phyloP scores from a whole-genome alignment of 2,888 invertebrate species.

The Epinotia demarniana region DNA sequence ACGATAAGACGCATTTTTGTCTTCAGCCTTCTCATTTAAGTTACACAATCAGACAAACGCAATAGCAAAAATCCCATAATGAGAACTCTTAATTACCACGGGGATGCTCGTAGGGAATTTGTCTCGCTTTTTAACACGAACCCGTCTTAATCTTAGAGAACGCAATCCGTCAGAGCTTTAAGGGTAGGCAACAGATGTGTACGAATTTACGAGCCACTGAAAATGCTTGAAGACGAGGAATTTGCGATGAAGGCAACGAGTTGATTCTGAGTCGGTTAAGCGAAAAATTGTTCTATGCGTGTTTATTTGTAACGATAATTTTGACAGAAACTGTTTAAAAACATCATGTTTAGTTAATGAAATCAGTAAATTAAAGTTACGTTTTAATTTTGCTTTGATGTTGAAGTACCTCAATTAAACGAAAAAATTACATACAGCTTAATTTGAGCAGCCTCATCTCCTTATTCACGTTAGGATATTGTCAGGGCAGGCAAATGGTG shows the following conservation, averaged over 20 bases:
- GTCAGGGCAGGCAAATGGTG: no score
- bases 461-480: no score
- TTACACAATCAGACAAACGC: slow-evolving; percentile 13
- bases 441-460: no score
- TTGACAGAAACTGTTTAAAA: not conserved
- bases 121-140: slow-evolving; percentile 29
- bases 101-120: slow-evolving; percentile 31
- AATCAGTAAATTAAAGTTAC: not conserved
- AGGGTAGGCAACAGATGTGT: slow-evolving; percentile 38
- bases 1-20: not conserved
- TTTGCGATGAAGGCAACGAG: slow-evolving; percentile 19
- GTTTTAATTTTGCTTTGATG: not conserved
- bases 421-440: no score
- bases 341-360: not conserved
- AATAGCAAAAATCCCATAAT: slow-evolving; percentile 34
- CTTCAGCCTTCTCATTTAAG: not conserved
- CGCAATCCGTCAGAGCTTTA: slow-evolving; percentile 39
- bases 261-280: slow-evolving; percentile 14
- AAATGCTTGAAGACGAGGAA: slow-evolving; percentile 27
- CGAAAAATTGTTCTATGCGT: slow-evolving; percentile 1
- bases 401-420: not conserved
- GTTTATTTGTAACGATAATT: not conserved
- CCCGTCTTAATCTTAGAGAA: slow-evolving; percentile 34
- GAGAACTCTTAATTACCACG: slow-evolving; percentile 40
- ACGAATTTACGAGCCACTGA: slow-evolving; percentile 31